Percentiles rank a stretch among this genome's conserved stretches.
Evolutionary conservation across 2,797 vertebrate species (phyloP).

Genomic region (Lindbergichthys nudifrons): DNA sequence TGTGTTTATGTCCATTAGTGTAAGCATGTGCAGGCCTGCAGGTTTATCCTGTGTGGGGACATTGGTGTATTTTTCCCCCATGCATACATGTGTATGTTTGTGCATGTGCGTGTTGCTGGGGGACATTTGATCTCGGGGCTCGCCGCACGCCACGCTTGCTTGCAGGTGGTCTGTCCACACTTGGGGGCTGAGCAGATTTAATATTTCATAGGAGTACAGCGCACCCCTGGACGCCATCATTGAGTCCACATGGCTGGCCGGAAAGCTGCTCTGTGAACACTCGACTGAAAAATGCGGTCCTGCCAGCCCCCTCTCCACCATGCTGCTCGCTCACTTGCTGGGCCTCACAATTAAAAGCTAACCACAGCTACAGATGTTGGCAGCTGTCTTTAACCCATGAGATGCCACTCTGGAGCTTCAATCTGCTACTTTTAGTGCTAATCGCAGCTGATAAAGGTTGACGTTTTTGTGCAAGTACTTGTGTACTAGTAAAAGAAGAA

Average conservation of each 20-base stretch:
- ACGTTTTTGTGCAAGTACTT: neutral
- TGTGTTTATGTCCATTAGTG: conserved; percentile 67
- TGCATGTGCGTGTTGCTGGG: conserved; percentile 66
- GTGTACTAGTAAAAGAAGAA: neutral
- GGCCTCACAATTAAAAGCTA: conserved; percentile 92
- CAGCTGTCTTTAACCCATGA: conserved; percentile 84
- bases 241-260: conserved; percentile 97
- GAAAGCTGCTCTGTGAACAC: conserved; percentile 95
- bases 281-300: conserved; percentile 94
- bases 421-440: conserved; percentile 51
- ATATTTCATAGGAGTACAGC: conserved; percentile 95
- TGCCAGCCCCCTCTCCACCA: conserved; percentile 86
- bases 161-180: conserved; percentile 96
- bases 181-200: conserved; percentile 91
- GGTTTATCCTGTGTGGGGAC: conserved; percentile 51
- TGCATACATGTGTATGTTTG: conserved; percentile 57
- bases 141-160: conserved; percentile 80
- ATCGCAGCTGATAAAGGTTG: conserved; percentile 3
- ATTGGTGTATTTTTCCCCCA: conserved; percentile 32
- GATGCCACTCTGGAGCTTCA: conserved; percentile 53
- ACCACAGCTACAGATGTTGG: conserved; percentile 94
- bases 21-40: conserved; percentile 60
- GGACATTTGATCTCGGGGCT: conserved; percentile 81
- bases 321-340: conserved; percentile 89
- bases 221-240: conserved; percentile 92